Evolutionary conservation across 2,888 invertebrate species (phyloP).

Genomic region (Phoronis australis): DNA sequence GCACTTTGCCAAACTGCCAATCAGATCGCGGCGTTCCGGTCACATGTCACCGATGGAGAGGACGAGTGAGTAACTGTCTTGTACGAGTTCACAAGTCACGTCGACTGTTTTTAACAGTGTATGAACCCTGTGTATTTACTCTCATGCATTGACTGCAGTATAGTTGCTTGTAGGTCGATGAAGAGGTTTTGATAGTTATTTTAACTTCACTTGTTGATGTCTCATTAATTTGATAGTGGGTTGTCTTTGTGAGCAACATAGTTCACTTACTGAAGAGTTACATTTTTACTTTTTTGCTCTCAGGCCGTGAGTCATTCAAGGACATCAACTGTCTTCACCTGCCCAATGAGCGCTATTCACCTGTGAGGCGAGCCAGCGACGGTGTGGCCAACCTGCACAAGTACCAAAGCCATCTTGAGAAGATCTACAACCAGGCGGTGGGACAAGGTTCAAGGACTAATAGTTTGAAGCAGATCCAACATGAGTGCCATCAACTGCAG

Average conservation of each 20-base stretch:
- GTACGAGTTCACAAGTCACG: too few species aligned
- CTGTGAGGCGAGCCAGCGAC: conserved; percentile 84
- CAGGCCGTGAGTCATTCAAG: conserved; percentile 60
- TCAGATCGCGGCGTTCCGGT: conserved; percentile 62
- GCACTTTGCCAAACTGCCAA: conserved; percentile 50
- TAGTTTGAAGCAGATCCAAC: conserved; percentile 62
- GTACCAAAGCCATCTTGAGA: conserved; percentile 48
- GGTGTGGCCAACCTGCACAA: conserved; percentile 57
- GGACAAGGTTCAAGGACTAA: conserved; percentile 50
- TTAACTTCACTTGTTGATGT: too few species aligned
- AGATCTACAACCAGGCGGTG: conserved; percentile 60
- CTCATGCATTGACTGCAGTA: background rate
- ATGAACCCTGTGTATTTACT: background rate
- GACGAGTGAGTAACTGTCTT: too few species aligned
- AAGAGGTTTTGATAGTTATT: too few species aligned
- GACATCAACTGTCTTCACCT: conserved; percentile 57
- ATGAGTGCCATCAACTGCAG: conserved; percentile 76
- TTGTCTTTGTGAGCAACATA: too few species aligned
- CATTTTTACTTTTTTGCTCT: conserved; percentile 6
- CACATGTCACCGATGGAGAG: conserved; percentile 11
- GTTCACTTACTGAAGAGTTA: background rate
- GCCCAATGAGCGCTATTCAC: conserved; percentile 75
- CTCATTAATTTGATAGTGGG: too few species aligned
- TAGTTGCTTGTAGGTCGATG: too few species aligned
- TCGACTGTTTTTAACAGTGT: background rate